These are phyloP conservation scores for Ridgeia piscesae DNA, from an alignment of 1,140 invertebrate genomes.

Conservation along the genomic window DNA sequence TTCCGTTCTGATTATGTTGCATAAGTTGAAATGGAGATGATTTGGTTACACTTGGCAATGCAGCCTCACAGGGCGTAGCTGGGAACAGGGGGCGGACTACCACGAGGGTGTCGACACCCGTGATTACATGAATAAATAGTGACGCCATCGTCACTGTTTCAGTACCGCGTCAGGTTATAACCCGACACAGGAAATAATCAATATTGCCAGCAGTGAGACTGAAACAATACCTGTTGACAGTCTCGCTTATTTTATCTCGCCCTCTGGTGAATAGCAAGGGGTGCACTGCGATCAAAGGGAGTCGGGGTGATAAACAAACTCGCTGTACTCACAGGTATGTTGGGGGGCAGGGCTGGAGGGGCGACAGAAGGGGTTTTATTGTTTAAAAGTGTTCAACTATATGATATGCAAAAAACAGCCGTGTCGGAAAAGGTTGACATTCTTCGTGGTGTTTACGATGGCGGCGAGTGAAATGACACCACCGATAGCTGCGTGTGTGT, in stretches of 20 bases:
- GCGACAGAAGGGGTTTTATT: background rate
- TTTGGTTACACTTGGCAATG: background rate
- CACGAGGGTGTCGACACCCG: background rate
- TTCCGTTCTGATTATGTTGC: background rate
- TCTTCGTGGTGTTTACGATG: background rate
- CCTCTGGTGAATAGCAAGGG: background rate
- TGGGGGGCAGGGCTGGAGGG: background rate
- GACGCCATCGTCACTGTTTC: background rate
- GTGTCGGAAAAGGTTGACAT: background rate
- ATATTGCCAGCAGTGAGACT: background rate
- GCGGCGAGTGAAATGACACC: too few species aligned
- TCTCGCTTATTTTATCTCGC: background rate
- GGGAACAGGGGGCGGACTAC: background rate
- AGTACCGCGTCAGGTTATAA: background rate
- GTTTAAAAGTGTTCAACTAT: background rate
- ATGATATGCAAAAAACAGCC: background rate
- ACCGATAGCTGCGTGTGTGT: background rate
- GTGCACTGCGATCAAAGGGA: background rate
- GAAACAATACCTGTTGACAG: background rate
- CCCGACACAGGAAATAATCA: background rate
- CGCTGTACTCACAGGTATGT: background rate
- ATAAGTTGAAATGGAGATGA: background rate
- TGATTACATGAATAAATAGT: slow-evolving; percentile 1
- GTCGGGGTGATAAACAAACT: background rate
- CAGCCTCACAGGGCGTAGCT: background rate